Conservation (phyloP, 2,888 invertebrate species). For the Zaprionus lineosus region DNA sequence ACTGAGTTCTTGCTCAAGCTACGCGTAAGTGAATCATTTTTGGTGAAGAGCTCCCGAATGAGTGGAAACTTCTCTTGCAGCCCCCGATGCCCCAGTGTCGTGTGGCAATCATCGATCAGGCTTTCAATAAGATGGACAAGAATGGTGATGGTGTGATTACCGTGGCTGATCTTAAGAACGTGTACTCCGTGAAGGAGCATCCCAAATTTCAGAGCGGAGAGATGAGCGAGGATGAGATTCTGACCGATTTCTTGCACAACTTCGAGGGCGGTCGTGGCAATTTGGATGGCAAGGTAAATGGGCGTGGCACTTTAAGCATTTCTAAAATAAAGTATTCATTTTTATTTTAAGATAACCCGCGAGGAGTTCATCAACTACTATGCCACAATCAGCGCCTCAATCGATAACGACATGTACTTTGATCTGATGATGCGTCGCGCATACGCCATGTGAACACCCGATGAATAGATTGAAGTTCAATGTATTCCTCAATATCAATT, state of each 20-base stretch:
- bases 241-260: slow-evolving; percentile 91
- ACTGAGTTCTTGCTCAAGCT: slow-evolving; percentile 93
- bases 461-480: not conserved
- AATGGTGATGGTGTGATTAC: slow-evolving; percentile 92
- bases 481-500: slow-evolving; percentile 12
- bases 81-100: slow-evolving; percentile 92
- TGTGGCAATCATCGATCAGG: slow-evolving; percentile 89
- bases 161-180: slow-evolving; percentile 89
- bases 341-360: slow-evolving; percentile 91
- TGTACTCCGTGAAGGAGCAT: slow-evolving; percentile 92
- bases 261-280: slow-evolving; percentile 88
- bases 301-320: not conserved
- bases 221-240: slow-evolving; percentile 91
- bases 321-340: too few species aligned
- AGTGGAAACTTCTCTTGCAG: slow-evolving; percentile 83
- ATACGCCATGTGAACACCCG: slow-evolving; percentile 88
- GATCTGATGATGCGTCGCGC: slow-evolving; percentile 97
- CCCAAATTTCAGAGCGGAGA: slow-evolving; percentile 94
- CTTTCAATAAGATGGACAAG: slow-evolving; percentile 93
- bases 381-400: slow-evolving; percentile 95
- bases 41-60: too few species aligned
- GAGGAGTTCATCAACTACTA: slow-evolving; percentile 98
- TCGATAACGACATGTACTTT: slow-evolving; percentile 96
- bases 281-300: slow-evolving; percentile 89
- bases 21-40: slow-evolving; percentile 90